phyloP scores from a whole-genome alignment of 1,140 invertebrate genomes.

The Nautilus pompilius region DNA sequence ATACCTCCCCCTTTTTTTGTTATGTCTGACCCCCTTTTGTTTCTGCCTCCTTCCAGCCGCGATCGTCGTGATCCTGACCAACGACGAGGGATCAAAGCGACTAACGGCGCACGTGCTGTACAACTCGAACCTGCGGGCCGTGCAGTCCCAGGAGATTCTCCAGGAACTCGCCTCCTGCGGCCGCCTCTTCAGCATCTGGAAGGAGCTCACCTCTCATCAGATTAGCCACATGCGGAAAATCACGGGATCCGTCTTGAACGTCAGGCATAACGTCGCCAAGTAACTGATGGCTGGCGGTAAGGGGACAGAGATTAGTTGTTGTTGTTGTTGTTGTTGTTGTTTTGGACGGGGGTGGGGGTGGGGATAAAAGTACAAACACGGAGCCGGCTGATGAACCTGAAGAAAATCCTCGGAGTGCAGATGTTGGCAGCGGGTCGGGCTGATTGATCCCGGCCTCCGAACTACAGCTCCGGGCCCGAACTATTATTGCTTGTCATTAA shows the following conservation, averaged over 20 bases:
- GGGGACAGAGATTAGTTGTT: too few species aligned
- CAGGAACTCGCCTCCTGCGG: slow-evolving; percentile 34
- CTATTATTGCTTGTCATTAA: too few species aligned
- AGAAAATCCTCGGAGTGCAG: too few species aligned
- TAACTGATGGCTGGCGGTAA: too few species aligned
- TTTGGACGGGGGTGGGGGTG: too few species aligned
- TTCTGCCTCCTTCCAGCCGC: slow-evolving; percentile 19
- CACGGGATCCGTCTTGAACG: slow-evolving; percentile 16
- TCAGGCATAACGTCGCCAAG: not conserved
- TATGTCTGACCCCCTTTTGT: not conserved
- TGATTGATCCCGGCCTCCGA: too few species aligned
- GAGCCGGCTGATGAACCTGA: too few species aligned
- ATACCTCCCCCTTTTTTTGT: not conserved
- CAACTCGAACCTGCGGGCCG: slow-evolving; percentile 24
- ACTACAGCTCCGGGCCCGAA: too few species aligned
- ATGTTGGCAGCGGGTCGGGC: too few species aligned
- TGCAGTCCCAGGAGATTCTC: slow-evolving; percentile 30
- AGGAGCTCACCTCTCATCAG: slow-evolving; percentile 35
- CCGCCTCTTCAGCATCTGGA: slow-evolving; percentile 29
- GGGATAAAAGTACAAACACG: too few species aligned
- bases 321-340: too few species aligned
- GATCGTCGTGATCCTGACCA: slow-evolving; percentile 25
- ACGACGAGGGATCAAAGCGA: slow-evolving; percentile 31
- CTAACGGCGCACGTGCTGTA: slow-evolving; percentile 28
- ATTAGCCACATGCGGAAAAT: slow-evolving; percentile 30